These are phyloP conservation scores for Drosophila melanogaster DNA, from an alignment of 1,140 invertebrate genomes.

Conservation along the genomic window DNA sequence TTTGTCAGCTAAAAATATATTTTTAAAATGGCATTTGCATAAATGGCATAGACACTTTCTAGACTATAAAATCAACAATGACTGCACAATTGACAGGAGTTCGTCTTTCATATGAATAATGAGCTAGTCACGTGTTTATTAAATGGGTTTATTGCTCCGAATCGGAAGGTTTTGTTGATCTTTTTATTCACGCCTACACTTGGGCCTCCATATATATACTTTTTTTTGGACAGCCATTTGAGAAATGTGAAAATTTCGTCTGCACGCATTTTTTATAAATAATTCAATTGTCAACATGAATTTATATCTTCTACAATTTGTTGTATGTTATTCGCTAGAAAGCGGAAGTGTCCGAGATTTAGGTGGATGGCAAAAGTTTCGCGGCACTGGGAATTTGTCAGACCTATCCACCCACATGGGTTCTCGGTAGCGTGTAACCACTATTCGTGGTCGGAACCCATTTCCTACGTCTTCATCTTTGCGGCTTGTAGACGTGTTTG, in stretches of 20 bases:
- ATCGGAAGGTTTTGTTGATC: conserved; percentile 33
- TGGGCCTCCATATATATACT: not conserved
- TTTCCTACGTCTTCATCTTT: conserved; percentile 34
- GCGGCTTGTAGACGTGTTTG: conserved; percentile 57
- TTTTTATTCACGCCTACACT: conserved; percentile 25
- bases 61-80: conserved; percentile 10
- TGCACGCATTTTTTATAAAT: conserved; percentile 76
- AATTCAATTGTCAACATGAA: conserved; percentile 76
- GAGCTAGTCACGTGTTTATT: not conserved
- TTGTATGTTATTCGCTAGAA: conserved; percentile 50
- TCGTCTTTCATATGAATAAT: not conserved
- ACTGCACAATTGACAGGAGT: not conserved
- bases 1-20: not conserved
- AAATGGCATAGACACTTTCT: not conserved
- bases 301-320: conserved; percentile 58
- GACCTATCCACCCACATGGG: conserved; percentile 36
- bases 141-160: conserved; percentile 1
- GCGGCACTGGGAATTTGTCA: conserved; percentile 62
- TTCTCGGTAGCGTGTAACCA: conserved; percentile 29
- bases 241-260: conserved; percentile 48
- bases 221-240: not conserved
- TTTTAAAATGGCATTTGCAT: not conserved
- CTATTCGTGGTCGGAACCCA: conserved; percentile 23
- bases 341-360: conserved; percentile 59
- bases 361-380: conserved; percentile 9